Evolutionary conservation across 2,888 invertebrate genomes (phyloP).

Genomic region (Sinodicranocentrus sp.): DNA sequence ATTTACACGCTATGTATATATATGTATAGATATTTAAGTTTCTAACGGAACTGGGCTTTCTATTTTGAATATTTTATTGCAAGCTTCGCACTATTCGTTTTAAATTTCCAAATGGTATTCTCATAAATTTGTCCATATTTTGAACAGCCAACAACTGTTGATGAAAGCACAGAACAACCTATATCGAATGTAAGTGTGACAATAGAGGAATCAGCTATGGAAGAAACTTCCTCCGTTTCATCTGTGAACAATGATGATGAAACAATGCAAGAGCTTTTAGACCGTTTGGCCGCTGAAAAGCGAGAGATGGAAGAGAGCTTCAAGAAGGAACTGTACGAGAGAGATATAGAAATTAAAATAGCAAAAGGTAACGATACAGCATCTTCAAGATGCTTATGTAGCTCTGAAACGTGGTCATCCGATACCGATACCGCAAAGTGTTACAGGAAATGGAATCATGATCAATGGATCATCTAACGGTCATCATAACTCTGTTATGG

Average conservation of each 20-base stretch:
- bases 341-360: conserved; percentile 75
- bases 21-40: conserved; percentile 34
- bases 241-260: conserved; percentile 3
- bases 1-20: too few relatives aligned
- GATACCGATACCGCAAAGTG: conserved; percentile 63
- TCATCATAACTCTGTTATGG: conserved; percentile 53
- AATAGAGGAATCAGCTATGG: not conserved
- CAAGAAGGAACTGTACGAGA: conserved; percentile 57
- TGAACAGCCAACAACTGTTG: too few relatives aligned
- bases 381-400: conserved; percentile 75
- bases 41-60: conserved; percentile 29
- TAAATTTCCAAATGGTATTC: too few relatives aligned
- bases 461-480: conserved; percentile 51
- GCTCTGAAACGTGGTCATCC: conserved; percentile 73
- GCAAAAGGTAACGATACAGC: conserved; percentile 76
- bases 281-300: conserved; percentile 44
- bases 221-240: not conserved
- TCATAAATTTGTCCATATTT: too few relatives aligned
- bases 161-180: too few relatives aligned
- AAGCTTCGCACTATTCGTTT: too few relatives aligned
- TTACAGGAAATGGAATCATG: conserved; percentile 44
- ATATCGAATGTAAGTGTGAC: too few relatives aligned
- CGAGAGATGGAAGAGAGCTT: conserved; percentile 35
- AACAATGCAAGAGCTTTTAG: conserved; percentile 37
- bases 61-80: too few relatives aligned